A percentile compares a stretch with the other conserved stretches of the same genome.
Evolutionary conservation across 2,797 vertebrate genomes (phyloP).

Genomic region (Dendrocincla tyrannina): DNA sequence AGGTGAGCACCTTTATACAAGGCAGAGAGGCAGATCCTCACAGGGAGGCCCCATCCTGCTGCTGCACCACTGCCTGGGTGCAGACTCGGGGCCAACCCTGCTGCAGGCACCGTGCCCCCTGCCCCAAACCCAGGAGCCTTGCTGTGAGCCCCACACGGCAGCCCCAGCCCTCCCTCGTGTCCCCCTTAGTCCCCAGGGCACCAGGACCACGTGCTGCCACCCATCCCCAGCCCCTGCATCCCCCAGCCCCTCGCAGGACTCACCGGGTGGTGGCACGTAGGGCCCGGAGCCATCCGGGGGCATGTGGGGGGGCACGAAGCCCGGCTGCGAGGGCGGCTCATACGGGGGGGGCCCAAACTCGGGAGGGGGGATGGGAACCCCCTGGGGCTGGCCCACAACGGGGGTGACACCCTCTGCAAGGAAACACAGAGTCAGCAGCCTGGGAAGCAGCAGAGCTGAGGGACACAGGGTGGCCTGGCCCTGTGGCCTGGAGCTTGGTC

Average conservation of each 20-base stretch:
- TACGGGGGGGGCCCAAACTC: constrained; percentile 94
- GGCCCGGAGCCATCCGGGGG: constrained; percentile 83
- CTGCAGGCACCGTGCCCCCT: not conserved
- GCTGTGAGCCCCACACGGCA: not conserved
- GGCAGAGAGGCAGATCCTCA: not conserved
- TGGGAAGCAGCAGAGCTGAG: not conserved
- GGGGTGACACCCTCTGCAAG: constrained; percentile 72
- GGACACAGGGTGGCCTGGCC: not conserved
- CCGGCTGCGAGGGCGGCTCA: constrained; percentile 83
- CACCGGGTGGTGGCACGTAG: constrained; percentile 72
- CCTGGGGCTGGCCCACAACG: constrained; percentile 81
- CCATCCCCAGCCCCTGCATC: fast-evolving
- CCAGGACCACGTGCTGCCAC: fast-evolving
- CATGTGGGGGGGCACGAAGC: constrained; percentile 88
- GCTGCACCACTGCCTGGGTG: no score
- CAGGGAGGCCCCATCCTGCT: fast-evolving
- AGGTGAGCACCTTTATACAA: fast-evolving
- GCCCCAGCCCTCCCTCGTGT: not conserved
- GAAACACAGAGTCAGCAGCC: not conserved
- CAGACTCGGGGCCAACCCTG: not conserved
- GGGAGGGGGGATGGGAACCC: constrained; percentile 84
- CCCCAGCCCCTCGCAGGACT: not conserved
- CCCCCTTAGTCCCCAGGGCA: no score
- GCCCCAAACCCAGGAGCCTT: fast-evolving
- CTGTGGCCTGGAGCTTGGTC: not conserved